Evolutionary conservation across 2,113 vertebrate genomes (phyloP).

Genomic region (Diadophis punctatus): DNA sequence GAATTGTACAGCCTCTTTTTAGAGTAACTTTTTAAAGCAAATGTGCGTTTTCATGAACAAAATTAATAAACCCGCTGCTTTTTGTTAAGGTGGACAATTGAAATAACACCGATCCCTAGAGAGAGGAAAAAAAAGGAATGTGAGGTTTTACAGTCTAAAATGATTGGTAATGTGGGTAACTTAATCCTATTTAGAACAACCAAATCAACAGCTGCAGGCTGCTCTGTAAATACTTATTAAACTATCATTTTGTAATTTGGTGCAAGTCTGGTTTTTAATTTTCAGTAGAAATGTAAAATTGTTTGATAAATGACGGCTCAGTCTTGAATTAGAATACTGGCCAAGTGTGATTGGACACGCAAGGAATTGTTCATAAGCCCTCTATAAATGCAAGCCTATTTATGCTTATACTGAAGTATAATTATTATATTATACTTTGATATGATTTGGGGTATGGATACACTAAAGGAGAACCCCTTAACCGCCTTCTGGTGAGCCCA

Average conservation of each 20-base stretch:
- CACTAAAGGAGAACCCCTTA: too few relatives aligned
- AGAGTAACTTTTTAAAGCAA: background rate
- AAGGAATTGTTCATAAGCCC: background rate
- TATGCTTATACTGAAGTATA: too few relatives aligned
- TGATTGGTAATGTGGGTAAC: constrained; percentile 37
- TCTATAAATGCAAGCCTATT: background rate
- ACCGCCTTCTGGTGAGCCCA: background rate
- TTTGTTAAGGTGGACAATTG: constrained; percentile 38
- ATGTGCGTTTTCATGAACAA: constrained; percentile 3
- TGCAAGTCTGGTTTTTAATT: constrained; percentile 57
- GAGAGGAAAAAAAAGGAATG: background rate
- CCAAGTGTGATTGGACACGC: background rate
- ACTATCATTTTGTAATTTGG: constrained; percentile 50
- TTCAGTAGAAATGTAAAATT: constrained; percentile 22
- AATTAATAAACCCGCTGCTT: constrained; percentile 22
- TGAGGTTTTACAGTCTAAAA: constrained; percentile 31
- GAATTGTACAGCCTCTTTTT: background rate
- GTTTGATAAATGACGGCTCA: too few relatives aligned
- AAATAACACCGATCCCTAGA: constrained; percentile 41
- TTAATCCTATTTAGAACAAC: background rate
- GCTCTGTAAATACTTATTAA: constrained; percentile 48
- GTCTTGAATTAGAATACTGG: background rate
- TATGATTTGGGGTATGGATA: background rate
- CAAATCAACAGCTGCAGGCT: constrained; percentile 33
- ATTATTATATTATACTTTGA: background rate